A percentile compares a stretch with the other conserved stretches of the same genome.
Evolutionary conservation across 2,797 vertebrate genomes (phyloP).

Genomic region (Falco peregrinus): DNA sequence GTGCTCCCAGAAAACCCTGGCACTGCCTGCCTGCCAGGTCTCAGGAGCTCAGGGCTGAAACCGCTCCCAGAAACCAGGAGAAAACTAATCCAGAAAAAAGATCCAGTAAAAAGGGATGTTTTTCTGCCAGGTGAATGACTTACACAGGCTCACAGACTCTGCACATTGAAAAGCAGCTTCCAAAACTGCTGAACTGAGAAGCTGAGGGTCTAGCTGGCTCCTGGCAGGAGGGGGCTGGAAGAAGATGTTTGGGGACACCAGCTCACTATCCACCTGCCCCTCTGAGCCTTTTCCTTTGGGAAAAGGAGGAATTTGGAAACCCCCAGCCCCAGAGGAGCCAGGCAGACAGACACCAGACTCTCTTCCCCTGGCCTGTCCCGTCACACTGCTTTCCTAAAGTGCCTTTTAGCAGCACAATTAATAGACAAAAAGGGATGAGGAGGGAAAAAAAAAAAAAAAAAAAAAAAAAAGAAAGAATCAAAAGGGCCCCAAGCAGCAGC

Average conservation of each 20-base stretch:
- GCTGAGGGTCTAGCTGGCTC: background rate
- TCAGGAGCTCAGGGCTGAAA: background rate
- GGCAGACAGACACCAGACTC: background rate
- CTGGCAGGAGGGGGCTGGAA: background rate
- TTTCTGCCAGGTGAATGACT: background rate
- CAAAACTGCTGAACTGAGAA: background rate
- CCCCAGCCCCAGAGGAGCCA: background rate
- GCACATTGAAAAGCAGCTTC: background rate
- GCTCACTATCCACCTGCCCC: background rate
- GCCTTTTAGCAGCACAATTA: background rate
- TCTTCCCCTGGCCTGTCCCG: background rate
- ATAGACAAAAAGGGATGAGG: background rate
- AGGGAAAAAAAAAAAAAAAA: rapidly evolving
- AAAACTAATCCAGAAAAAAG: background rate
- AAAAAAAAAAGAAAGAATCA: background rate
- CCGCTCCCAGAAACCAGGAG: background rate
- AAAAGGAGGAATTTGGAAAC: background rate
- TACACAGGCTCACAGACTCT: background rate
- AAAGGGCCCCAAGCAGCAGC: background rate
- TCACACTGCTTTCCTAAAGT: background rate
- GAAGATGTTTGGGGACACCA: background rate
- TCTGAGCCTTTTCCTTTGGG: background rate
- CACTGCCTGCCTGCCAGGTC: background rate
- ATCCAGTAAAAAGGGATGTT: background rate
- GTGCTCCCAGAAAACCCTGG: background rate